Percentiles rank a stretch among this genome's conserved stretches.
phyloP scores from a whole-genome alignment of 2,888 invertebrate species.

The Parascotia fuliginaria region DNA sequence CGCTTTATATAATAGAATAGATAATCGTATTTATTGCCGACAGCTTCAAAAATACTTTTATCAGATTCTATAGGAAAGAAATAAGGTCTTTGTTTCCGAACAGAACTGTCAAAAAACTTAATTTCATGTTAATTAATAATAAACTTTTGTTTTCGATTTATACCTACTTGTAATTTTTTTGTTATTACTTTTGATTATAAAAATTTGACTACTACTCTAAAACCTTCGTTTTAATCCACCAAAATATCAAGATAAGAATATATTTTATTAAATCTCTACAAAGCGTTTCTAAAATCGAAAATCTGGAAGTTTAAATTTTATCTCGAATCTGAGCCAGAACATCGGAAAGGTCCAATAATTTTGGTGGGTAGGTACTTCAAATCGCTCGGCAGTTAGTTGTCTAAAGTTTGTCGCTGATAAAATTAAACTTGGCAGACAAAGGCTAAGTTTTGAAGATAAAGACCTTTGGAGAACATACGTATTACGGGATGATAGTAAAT shows the following conservation, averaged over 20 bases:
- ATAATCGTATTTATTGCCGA: too few species aligned
- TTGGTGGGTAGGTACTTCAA: conserved; percentile 31
- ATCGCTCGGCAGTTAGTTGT: conserved; percentile 42
- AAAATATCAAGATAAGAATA: conserved; percentile 9
- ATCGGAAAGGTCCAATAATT: conserved; percentile 44
- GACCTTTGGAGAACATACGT: conserved; percentile 53
- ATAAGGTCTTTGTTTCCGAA: too few species aligned
- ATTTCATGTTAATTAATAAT: too few species aligned
- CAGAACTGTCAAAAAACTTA: too few species aligned
- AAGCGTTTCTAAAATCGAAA: conserved; percentile 21
- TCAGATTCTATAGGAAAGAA: too few species aligned
- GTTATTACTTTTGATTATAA: background rate
- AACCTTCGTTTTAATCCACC: background rate
- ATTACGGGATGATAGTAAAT: conserved; percentile 37
- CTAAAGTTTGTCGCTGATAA: conserved; percentile 59
- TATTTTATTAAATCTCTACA: conserved; percentile 16
- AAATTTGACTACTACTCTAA: background rate
- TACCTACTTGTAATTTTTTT: background rate
- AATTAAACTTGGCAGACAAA: conserved; percentile 67
- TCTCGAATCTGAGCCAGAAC: conserved; percentile 36
- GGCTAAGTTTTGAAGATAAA: conserved; percentile 71
- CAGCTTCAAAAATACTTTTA: too few species aligned
- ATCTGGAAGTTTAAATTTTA: conserved; percentile 39
- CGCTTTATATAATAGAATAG: too few species aligned
- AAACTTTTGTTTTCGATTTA: too few species aligned